Conservation (phyloP, 1,140 invertebrate genomes). For the Drosophila busckii region DNA sequence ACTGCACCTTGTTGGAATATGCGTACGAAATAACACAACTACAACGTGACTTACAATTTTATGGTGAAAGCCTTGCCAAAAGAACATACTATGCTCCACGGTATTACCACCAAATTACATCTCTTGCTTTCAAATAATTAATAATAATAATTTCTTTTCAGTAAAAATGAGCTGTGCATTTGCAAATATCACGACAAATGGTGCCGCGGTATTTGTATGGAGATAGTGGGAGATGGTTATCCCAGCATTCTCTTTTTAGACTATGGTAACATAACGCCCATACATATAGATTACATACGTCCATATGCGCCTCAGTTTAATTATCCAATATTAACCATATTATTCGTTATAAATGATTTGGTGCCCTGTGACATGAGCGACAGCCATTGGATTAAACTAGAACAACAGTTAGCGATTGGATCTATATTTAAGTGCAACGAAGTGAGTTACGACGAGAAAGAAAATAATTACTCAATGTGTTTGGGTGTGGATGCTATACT, state of each 20-base stretch:
- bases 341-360: constrained; percentile 51
- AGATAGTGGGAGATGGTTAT: constrained; percentile 67
- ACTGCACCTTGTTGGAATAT: constrained; percentile 45
- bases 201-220: constrained; percentile 64
- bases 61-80: constrained; percentile 40
- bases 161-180: constrained; percentile 51
- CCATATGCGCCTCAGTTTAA: constrained; percentile 59
- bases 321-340: constrained; percentile 53
- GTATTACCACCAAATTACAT: constrained; percentile 25
- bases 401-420: constrained; percentile 33
- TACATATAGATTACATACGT: constrained; percentile 48
- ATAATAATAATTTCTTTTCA: constrained; percentile 7
- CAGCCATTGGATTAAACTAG: constrained; percentile 23
- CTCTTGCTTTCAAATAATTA: too few species aligned
- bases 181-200: constrained; percentile 63
- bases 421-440: constrained; percentile 33
- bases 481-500: too few species aligned
- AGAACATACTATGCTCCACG: constrained; percentile 32
- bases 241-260: constrained; percentile 71
- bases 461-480: constrained; percentile 37
- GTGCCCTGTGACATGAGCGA: constrained; percentile 5
- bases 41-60: constrained; percentile 52
- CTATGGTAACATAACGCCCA: constrained; percentile 59
- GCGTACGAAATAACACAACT: constrained; percentile 54
- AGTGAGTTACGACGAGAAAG: constrained; percentile 20